Evolutionary conservation across 2,888 invertebrate species (phyloP).

Genomic region (Cryptus viduatorius): DNA sequence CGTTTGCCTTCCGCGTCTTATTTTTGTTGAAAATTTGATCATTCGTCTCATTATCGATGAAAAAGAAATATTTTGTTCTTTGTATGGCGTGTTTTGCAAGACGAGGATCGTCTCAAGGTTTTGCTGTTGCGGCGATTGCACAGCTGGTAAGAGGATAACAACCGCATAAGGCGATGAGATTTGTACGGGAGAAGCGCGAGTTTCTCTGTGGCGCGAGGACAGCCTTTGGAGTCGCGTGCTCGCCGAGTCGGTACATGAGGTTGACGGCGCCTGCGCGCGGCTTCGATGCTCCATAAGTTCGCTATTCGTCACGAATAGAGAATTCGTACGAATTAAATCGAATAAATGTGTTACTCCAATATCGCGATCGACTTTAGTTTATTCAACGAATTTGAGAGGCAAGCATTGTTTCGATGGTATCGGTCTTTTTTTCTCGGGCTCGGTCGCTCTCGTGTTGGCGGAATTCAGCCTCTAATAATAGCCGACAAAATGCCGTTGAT

Average conservation of each 20-base stretch:
- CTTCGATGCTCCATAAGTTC: background rate
- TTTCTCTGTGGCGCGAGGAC: slow-evolving; percentile 14
- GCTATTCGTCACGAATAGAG: background rate
- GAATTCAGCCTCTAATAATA: slow-evolving; percentile 38
- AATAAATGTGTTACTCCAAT: too few species aligned
- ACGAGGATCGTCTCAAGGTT: too few species aligned
- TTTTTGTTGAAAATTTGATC: too few species aligned
- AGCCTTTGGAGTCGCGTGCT: slow-evolving; percentile 30
- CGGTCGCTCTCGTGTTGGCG: background rate
- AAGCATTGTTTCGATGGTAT: background rate
- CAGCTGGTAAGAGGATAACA: background rate
- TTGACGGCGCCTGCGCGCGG: slow-evolving; percentile 10
- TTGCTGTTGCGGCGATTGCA: too few species aligned
- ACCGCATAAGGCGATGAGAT: slow-evolving; percentile 15
- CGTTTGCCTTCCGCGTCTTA: too few species aligned
- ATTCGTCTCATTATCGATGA: too few species aligned
- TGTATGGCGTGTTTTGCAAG: too few species aligned
- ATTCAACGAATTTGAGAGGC: too few species aligned
- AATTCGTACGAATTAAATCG: background rate
- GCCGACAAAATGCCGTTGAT: slow-evolving; percentile 27
- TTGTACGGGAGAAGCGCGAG: background rate
- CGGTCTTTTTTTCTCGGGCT: background rate
- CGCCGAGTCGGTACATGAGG: slow-evolving; percentile 22
- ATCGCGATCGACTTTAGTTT: too few species aligned
- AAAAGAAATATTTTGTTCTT: too few species aligned